phyloP scores from a whole-genome alignment of 2,113 vertebrate species.

The Carlito syrichta region DNA sequence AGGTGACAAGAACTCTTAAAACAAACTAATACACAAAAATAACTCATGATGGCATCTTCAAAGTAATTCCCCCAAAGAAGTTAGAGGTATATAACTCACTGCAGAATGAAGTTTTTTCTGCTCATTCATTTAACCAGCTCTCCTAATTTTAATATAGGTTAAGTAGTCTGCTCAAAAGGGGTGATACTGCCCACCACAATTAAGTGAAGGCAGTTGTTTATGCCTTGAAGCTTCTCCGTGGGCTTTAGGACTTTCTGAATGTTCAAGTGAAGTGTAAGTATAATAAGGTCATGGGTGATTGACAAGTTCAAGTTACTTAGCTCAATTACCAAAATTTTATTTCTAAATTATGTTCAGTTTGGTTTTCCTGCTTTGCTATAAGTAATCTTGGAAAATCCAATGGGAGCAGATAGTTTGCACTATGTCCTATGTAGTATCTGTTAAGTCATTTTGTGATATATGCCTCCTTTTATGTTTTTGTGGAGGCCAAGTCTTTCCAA shows the following conservation, averaged over 20 bases:
- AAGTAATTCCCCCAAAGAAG: background rate
- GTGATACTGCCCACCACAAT: background rate
- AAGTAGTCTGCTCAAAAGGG: background rate
- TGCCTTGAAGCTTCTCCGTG: background rate
- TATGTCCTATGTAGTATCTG: slow-evolving; percentile 64
- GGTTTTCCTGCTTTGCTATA: slow-evolving; percentile 72
- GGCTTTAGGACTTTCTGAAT: slow-evolving; percentile 45
- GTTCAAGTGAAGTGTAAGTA: slow-evolving; percentile 66
- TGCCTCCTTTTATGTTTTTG: slow-evolving; percentile 64
- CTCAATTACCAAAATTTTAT: slow-evolving; percentile 81
- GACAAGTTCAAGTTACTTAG: slow-evolving; percentile 80
- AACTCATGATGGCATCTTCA: background rate
- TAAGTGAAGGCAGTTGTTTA: background rate
- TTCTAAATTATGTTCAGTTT: slow-evolving; percentile 80
- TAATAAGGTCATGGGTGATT: slow-evolving; percentile 78
- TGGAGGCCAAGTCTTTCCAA: slow-evolving; percentile 66
- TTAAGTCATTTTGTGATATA: slow-evolving; percentile 74
- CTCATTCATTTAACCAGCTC: background rate
- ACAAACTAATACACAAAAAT: background rate
- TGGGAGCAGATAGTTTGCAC: slow-evolving; percentile 75
- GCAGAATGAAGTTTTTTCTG: background rate
- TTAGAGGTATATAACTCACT: background rate
- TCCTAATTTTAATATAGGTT: background rate
- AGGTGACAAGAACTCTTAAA: background rate
- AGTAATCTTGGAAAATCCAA: slow-evolving; percentile 67